Conservation (phyloP, 53 echinoderm and acorn worm species). For the Patiria pectinifera region DNA sequence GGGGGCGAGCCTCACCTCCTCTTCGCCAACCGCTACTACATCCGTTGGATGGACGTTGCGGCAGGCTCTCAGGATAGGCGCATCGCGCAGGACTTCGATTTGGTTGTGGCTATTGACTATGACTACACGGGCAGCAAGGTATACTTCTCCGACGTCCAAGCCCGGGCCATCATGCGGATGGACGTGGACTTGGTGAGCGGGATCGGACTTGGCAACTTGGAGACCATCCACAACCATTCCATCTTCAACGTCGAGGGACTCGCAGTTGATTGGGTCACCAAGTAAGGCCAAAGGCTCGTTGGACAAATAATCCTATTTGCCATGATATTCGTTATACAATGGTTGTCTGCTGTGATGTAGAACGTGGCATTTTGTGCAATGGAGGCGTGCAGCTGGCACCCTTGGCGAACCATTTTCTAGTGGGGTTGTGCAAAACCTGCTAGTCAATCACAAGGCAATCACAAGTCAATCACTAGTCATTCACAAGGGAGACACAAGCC, state of each 20-base stretch:
- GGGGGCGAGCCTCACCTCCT: slow-evolving; percentile 76
- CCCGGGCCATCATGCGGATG: slow-evolving; percentile 66
- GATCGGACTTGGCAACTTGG: slow-evolving; percentile 12
- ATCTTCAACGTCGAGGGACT: slow-evolving; percentile 80
- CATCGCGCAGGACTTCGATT: slow-evolving; percentile 75
- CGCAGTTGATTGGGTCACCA: slow-evolving; percentile 95
- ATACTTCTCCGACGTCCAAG: slow-evolving; percentile 79
- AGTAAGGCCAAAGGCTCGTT: slow-evolving; percentile 58
- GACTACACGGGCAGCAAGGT: slow-evolving; percentile 67
- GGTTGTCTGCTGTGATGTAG: neutral
- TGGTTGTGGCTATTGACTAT: slow-evolving; percentile 83
- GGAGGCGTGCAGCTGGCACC: no score
- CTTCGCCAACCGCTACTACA: slow-evolving; percentile 87
- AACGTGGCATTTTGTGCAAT: no score
- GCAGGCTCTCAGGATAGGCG: slow-evolving; percentile 12
- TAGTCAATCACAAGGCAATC: no score
- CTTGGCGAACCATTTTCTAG: no score
- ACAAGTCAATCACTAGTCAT: no score
- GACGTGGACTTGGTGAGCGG: slow-evolving; percentile 61
- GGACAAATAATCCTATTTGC: neutral
- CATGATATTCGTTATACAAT: no score
- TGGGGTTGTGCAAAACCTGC: no score
- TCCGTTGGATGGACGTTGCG: slow-evolving; percentile 65
- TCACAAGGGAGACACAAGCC: no score
- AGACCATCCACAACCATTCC: slow-evolving; percentile 49